Conservation (phyloP, 2,797 vertebrate species). For the Pelochelys cantorii region DNA sequence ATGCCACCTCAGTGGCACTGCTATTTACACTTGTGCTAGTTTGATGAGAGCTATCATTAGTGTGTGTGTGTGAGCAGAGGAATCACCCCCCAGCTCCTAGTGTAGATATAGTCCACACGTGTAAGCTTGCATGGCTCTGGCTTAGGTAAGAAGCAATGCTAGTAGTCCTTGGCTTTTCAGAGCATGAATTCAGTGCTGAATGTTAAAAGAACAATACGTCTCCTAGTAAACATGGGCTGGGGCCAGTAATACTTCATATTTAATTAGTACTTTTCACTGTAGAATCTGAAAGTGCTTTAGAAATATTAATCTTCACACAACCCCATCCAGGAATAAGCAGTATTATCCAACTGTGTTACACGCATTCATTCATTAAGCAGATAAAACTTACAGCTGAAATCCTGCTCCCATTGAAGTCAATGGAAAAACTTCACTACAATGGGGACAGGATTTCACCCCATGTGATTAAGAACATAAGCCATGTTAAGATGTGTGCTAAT, state of each 20-base stretch:
- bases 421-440: background rate
- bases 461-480: too few species aligned
- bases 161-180: background rate
- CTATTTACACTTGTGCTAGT: too few species aligned
- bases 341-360: background rate
- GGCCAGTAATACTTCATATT: background rate
- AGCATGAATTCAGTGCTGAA: background rate
- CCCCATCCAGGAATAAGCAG: background rate
- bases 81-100: too few species aligned
- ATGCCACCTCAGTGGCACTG: too few species aligned
- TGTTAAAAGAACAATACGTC: background rate
- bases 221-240: background rate
- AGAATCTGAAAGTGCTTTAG: background rate
- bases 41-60: too few species aligned
- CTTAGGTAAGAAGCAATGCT: background rate
- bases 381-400: background rate
- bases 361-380: background rate
- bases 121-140: background rate
- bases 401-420: background rate
- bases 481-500: background rate
- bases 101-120: too few species aligned
- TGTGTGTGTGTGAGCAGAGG: too few species aligned
- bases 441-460: background rate
- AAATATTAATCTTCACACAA: background rate
- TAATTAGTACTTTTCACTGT: background rate